phyloP scores from a whole-genome alignment of 1,140 invertebrate genomes.

The Parasteatoda tepidariorum region DNA sequence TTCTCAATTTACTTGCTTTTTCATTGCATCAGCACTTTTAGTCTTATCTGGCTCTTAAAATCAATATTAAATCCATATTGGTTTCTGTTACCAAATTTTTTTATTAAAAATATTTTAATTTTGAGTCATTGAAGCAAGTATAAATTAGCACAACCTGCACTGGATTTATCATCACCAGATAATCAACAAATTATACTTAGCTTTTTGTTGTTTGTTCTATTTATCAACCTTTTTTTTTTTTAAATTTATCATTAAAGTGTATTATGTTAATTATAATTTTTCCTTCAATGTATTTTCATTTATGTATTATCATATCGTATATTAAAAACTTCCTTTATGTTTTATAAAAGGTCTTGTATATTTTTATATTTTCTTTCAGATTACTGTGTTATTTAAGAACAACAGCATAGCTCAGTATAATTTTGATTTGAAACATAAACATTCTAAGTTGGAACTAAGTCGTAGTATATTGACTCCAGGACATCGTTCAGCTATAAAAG shows the following conservation, averaged over 20 bases:
- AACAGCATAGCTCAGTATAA: constrained; percentile 71
- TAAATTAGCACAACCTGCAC: too few relatives aligned
- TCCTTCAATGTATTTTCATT: neutral
- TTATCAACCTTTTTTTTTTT: neutral
- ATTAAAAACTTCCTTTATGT: neutral
- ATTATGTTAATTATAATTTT: neutral
- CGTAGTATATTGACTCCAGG: constrained; percentile 76
- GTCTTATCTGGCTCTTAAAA: too few relatives aligned
- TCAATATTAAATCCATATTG: too few relatives aligned
- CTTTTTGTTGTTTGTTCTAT: neutral
- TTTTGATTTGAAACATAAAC: constrained; percentile 69
- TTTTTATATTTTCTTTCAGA: constrained; percentile 67
- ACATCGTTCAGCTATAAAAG: constrained; percentile 89
- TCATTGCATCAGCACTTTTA: too few relatives aligned
- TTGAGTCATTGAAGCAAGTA: too few relatives aligned
- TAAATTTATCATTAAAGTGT: neutral
- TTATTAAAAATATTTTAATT: too few relatives aligned
- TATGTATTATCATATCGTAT: neutral
- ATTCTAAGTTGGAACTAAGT: constrained; percentile 71
- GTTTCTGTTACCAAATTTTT: too few relatives aligned
- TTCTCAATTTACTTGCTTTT: too few relatives aligned
- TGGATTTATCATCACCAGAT: too few relatives aligned
- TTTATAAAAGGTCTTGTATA: too few relatives aligned
- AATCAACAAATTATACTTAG: too few relatives aligned
- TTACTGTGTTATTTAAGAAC: constrained; percentile 68